Evolutionary conservation across 1,140 invertebrate species (phyloP).

Genomic region (Neomicropteryx cornuta): DNA sequence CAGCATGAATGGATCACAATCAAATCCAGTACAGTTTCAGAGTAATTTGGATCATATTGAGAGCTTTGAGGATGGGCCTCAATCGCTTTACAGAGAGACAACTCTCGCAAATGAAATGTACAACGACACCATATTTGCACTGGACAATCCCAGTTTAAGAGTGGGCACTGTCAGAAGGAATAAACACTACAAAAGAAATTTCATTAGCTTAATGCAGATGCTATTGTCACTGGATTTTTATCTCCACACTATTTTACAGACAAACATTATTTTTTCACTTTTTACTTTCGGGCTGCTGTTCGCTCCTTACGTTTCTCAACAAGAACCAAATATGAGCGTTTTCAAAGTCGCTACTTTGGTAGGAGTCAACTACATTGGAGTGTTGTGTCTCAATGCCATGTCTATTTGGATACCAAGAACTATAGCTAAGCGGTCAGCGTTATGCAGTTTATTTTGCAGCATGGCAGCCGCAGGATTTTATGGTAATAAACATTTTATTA

Average conservation of each 20-base stretch:
- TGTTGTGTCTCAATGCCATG: conserved; percentile 28
- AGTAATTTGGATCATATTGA: conserved; percentile 28
- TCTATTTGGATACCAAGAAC: conserved; percentile 27
- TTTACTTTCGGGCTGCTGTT: conserved; percentile 27
- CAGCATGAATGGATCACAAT: no score
- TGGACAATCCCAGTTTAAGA: conserved; percentile 18
- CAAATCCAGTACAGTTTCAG: conserved; percentile 7
- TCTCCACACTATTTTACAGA: conserved; percentile 28
- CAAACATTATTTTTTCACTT: conserved; percentile 29
- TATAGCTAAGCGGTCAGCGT: conserved; percentile 24
- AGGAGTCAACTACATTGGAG: conserved; percentile 22
- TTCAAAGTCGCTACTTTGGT: conserved; percentile 22
- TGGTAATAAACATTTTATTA: conserved; percentile 23
- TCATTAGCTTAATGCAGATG: conserved; percentile 29
- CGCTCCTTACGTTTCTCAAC: conserved; percentile 28
- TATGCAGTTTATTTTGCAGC: conserved; percentile 26
- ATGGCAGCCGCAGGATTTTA: conserved; percentile 31
- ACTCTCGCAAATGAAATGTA: conserved; percentile 24
- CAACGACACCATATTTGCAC: conserved; percentile 22
- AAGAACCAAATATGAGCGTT: conserved; percentile 29
- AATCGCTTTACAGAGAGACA: conserved; percentile 35
- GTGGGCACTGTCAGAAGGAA: conserved; percentile 29
- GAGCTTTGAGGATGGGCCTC: conserved; percentile 21
- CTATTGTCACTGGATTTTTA: conserved; percentile 34
- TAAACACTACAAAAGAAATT: conserved; percentile 30